Base-by-base conservation (phyloP, 2,797 vertebrate species). In the Enteromius radiatus region DNA sequence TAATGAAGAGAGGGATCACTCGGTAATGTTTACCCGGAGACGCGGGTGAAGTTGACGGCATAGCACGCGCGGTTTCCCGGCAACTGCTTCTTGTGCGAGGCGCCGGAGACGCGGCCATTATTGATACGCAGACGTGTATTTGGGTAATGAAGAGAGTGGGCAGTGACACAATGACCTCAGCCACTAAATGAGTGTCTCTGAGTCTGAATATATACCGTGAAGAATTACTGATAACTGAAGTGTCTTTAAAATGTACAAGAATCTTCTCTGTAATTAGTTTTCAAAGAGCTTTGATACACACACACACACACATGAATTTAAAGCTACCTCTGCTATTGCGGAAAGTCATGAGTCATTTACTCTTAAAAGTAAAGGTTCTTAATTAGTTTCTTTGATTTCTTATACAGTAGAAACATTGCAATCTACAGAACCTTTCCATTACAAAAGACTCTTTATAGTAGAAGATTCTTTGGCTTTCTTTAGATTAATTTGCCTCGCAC, bases 1-100 rank as follows among this genome's bases (percentile, higher is more conserved):
- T 76, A 85, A 79, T 79, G 64, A 86, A 83, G 64, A 85, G 76
- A 49, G 41, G 70, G 61, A 82, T 78, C 80, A 79, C 61, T 80
- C 70, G 70, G 52, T 83, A 28, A 83, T 76, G 71, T 80, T 76
- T 83, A 78, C 78, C 41, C 76, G 73, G 36, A 10, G n/a, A 49
- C 38, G 74, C 14, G 59, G 74, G 52, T 83, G 81, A 77, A 70
- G 81, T 63, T 70, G 65, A 17, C 49, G 14, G 69, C 65, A 83
- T 83, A 33, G 70, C 63, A 19, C 9, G 61, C 17, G 2, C 19
- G 26, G 81, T 65, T 54, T 80, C 84, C 77, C 67, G 64, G 81
- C 81, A 83, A 86, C 84, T 65, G 76, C 56, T 33, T 71, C 73
- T 76, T 63, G 17, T 70, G 64, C 9, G 33, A 17, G 78, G 19